A percentile compares a stretch with the other conserved stretches of the same genome.
phyloP scores from a whole-genome alignment of 2,797 vertebrate species.

The Nannoperca obscura region DNA sequence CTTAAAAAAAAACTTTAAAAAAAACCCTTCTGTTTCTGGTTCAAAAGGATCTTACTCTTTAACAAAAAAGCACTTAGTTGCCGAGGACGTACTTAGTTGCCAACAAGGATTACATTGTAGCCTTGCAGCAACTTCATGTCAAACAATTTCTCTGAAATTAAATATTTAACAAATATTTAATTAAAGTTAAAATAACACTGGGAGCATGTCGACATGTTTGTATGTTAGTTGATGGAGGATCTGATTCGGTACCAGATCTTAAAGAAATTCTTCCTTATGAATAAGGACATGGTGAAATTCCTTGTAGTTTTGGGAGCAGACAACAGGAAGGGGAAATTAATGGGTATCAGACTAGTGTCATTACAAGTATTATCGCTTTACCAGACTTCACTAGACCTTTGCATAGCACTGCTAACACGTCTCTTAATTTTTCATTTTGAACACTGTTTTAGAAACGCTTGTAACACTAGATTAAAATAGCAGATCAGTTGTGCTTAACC shows the following conservation, averaged over 20 bases:
- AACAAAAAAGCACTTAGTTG: too few relatives aligned
- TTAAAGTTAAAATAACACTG: too few relatives aligned
- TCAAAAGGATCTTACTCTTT: too few relatives aligned
- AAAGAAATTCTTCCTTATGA: neutral
- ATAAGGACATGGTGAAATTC: neutral
- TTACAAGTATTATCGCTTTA: neutral
- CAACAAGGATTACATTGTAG: too few relatives aligned
- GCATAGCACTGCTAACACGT: neutral
- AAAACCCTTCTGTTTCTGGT: too few relatives aligned
- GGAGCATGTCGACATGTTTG: neutral
- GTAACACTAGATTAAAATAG: slow-evolving; percentile 24
- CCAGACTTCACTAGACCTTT: slow-evolving; percentile 1
- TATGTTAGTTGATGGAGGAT: neutral
- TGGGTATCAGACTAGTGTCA: neutral
- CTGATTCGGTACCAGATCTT: neutral
- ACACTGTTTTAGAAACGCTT: slow-evolving; percentile 12
- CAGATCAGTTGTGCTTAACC: slow-evolving; percentile 22
- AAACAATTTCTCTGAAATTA: neutral
- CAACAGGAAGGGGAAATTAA: neutral
- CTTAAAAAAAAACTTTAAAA: too few relatives aligned
- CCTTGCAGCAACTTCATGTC: neutral
- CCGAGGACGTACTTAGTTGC: too few relatives aligned
- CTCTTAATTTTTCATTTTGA: neutral
- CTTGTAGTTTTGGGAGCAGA: neutral
- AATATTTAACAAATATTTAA: neutral